Base-by-base conservation (phyloP, 2,797 vertebrate genomes). In the Nothura maculosa region DNA sequence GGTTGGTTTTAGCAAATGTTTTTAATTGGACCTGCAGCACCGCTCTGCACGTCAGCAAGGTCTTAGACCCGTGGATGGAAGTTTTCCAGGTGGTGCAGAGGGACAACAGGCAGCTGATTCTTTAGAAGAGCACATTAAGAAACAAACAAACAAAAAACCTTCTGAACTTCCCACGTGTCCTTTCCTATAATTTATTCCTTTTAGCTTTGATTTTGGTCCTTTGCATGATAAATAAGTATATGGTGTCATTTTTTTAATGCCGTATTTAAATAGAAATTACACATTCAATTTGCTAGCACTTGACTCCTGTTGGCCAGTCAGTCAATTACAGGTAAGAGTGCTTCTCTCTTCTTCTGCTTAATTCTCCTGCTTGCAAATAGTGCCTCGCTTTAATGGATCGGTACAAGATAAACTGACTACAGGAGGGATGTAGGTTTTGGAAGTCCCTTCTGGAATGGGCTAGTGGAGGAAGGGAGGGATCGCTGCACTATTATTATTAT, bases 281-380 rank as follows among this genome's bases (percentile, higher is more conserved):
- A 90, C 89, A 89, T 95, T 90, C 92, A 92, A 94, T 96, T 95
- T 96, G 47, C 89, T 67, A 91, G 79, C 90, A 94, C 95, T 95
- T 96, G 96, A 95, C 93, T 96, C 63, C 90, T 94, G 87, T 94
- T 95, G 94, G 93, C 81, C 93, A 96, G 81, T 92, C 90, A 95
- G 86, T 83, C 89, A 94, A 94, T 96, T 96, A 94, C 90, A 96
- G 94, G 95, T 96, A 96, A 96, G 94, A 93, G 73, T 85, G 92
- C 92, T 94, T 94, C 93, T 82, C 73, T 55, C 85, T 95, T 90
- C 34, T 70, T 76, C 81, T 87, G 63, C 82, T 95, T 93, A 85
- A 93, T 89, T 94, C 85, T 93, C 92, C 79, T 91, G 66, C 21
- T 76, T 45, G 69, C 80, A 66, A 80, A 47, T 28, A 87, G 74